Conservation (phyloP, 1,140 invertebrate species). For the Ceratoteleas bidentatus region DNA sequence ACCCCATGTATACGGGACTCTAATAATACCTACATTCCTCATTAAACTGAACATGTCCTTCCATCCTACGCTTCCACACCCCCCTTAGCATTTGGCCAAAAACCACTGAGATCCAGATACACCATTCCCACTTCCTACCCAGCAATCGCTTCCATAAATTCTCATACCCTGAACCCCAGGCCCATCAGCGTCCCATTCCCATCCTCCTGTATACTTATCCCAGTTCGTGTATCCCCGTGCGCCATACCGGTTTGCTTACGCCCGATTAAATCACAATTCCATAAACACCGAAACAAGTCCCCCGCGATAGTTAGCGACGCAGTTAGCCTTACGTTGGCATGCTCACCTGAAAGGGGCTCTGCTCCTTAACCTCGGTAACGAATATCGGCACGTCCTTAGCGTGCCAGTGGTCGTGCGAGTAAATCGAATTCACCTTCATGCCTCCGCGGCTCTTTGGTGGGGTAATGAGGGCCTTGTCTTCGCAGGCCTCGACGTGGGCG, state of each 20-base stretch:
- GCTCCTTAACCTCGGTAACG: constrained; percentile 74
- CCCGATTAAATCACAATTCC: constrained; percentile 62
- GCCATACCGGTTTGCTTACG: constrained; percentile 49
- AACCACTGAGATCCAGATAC: too few relatives aligned
- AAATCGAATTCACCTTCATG: constrained; percentile 80
- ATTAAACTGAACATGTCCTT: too few relatives aligned
- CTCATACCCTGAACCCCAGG: too few relatives aligned
- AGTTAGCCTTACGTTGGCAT: constrained; percentile 49
- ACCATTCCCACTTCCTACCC: too few relatives aligned
- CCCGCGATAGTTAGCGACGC: constrained; percentile 41
- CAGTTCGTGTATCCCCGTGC: constrained; percentile 43
- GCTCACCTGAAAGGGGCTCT: constrained; percentile 76
- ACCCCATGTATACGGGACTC: too few relatives aligned
- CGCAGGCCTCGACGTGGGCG: constrained; percentile 63
- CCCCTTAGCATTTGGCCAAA: too few relatives aligned
- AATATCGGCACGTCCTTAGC: constrained; percentile 74
- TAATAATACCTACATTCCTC: too few relatives aligned
- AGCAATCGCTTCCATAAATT: too few relatives aligned
- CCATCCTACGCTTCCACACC: too few relatives aligned
- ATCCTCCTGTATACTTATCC: constrained; percentile 54
- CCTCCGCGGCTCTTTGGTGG: constrained; percentile 68
- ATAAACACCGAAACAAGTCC: constrained; percentile 62
- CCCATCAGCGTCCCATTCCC: constrained; percentile 42
- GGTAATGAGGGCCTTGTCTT: constrained; percentile 69
- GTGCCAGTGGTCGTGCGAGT: constrained; percentile 77